Evolutionary conservation across 2,888 invertebrate genomes (phyloP), one percentile per base, ranked within the genome.

Genomic region (Diploptera punctata): DNA sequence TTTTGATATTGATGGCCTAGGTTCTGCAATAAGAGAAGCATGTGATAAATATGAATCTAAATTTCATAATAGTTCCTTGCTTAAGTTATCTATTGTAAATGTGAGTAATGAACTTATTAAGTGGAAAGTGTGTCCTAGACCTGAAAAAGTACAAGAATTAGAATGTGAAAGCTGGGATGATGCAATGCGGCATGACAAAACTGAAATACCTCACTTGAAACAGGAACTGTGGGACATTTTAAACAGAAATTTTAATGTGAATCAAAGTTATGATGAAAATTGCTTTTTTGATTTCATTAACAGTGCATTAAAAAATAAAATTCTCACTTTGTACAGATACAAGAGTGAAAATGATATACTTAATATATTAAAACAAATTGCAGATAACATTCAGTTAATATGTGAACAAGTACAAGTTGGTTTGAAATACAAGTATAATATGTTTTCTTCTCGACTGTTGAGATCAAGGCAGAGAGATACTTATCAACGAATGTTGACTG

Each of bases 341-440:
- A 77, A 77, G 72, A 76, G 76, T 16, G 81, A 81, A 75, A 67
- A 76, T n/a, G 80, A 80, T 73, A 62, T 81, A 7, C 74, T 80
- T 44, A 62, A 74, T 7, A 68, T 79, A 57, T 68, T 80, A 13
- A 77, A 77, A 72, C 77, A 77, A 77, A 78, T 80, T 65, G 26
- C 76, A 0, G 76, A 77, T 29, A 77, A 77, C 16, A 49, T 79
- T 3, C 26, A 65, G 9, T 49, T 74, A 54, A 76, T 78, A 29
- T 74, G 79, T 62, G 19, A 68, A 57, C 80, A 80, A 72, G 78
- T 80, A 67, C 49, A 75, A 21, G 67, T 75, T 24, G 77, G 78
- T 0, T 75, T 80, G 60, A 62, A 72, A 5, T 75, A 75, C n/a
- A 77, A 77, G 65, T 76, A 78, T 33, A 16, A 65, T n/a, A 73